Conservation (phyloP, 2,797 vertebrate genomes). For the Poecilia picta region DNA sequence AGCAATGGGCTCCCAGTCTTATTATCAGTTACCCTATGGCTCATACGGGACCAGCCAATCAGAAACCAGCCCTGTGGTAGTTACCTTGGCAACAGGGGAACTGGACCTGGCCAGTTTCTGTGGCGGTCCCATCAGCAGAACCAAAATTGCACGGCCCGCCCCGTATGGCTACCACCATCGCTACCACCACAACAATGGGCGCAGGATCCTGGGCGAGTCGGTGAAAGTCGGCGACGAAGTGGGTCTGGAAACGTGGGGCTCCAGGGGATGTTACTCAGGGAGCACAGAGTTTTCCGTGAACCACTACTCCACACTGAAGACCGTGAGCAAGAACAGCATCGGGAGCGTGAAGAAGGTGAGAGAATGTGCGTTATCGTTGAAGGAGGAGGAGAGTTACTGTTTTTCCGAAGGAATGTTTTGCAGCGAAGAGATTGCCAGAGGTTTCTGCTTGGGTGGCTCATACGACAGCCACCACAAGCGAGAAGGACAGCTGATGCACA, state of each 20-base stretch:
- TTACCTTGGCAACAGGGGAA: conserved; percentile 85
- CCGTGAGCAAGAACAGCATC: conserved; percentile 78
- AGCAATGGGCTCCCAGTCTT: conserved; percentile 83
- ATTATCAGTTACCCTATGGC: conserved; percentile 84
- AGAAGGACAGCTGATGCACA: conserved; percentile 81
- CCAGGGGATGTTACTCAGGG: conserved; percentile 85
- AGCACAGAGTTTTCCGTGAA: conserved; percentile 81
- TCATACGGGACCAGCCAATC: conserved; percentile 82
- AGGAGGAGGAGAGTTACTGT: conserved; percentile 85
- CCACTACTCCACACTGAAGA: conserved; percentile 83
- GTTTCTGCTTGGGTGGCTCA: conserved; percentile 78
- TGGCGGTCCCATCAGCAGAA: conserved; percentile 79
- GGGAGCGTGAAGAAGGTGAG: conserved; percentile 80
- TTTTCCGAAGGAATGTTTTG: conserved; percentile 83
- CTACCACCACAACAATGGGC: conserved; percentile 77
- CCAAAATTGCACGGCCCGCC: conserved; percentile 82
- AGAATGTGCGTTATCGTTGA: conserved; percentile 85
- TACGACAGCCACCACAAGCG: conserved; percentile 80
- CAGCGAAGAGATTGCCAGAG: conserved; percentile 81
- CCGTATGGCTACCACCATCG: conserved; percentile 84
- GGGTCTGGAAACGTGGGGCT: conserved; percentile 83
- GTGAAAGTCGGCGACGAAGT: conserved; percentile 82
- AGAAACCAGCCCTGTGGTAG: conserved; percentile 84
- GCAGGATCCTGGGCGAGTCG: conserved; percentile 74
- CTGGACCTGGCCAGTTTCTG: conserved; percentile 85